Evolutionary conservation across 2,888 invertebrate genomes (phyloP).

Genomic region (Philonicus albiceps): DNA sequence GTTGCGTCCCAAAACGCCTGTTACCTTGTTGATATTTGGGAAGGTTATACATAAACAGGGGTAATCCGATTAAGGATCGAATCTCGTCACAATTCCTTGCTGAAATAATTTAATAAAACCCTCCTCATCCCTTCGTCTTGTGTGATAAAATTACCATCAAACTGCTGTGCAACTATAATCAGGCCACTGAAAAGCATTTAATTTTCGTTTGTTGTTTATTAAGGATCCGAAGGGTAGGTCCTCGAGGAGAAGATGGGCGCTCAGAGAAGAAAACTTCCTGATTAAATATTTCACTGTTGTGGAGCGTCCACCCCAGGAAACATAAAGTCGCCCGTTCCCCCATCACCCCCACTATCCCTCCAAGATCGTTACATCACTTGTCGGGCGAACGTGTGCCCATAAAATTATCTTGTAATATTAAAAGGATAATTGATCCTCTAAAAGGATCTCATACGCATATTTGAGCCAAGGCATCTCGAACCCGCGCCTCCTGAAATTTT

Average conservation of each 20-base stretch:
- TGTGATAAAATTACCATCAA: constrained; percentile 1
- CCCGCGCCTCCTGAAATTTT: constrained; percentile 28
- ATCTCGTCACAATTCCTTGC: background rate
- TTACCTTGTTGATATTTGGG: constrained; percentile 10
- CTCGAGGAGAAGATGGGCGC: background rate
- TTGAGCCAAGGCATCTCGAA: background rate
- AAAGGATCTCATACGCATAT: constrained; percentile 37
- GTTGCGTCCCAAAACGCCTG: background rate
- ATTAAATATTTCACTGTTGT: constrained; percentile 32
- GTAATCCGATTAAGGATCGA: constrained; percentile 23
- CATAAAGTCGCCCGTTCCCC: no score
- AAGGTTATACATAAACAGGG: background rate
- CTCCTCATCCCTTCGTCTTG: background rate
- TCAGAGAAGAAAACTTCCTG: constrained; percentile 16
- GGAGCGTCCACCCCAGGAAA: background rate
- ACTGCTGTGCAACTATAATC: constrained; percentile 36
- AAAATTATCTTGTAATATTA: constrained; percentile 38
- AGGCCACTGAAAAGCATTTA: constrained; percentile 38
- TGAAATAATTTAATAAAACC: constrained; percentile 20
- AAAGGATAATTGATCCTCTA: constrained; percentile 33
- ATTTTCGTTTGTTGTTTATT: constrained; percentile 35
- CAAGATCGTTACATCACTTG: constrained; percentile 14
- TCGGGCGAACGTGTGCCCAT: constrained; percentile 18
- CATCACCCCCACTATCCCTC: background rate
- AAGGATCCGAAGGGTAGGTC: constrained; percentile 1